A percentile compares a stretch with the other conserved stretches of the same genome.
Conservation (phyloP, 2,888 invertebrate genomes). For the Bhutanitis thaidina region DNA sequence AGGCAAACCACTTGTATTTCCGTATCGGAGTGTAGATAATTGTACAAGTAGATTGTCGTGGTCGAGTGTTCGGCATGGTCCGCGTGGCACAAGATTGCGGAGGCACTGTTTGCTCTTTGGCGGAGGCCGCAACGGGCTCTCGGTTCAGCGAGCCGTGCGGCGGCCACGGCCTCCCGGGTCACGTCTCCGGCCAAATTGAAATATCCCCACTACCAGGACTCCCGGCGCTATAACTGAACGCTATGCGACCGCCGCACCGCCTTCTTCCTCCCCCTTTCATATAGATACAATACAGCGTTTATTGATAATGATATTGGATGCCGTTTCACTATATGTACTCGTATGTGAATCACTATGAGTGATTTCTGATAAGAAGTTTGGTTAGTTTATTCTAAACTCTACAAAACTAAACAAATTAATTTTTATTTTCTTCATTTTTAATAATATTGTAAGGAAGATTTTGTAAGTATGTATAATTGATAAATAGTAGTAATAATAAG, state of each 20-base stretch:
- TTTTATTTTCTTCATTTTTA: too few relatives aligned
- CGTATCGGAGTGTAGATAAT: conserved; percentile 54
- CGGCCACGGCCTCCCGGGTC: conserved; percentile 72
- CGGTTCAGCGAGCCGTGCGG: conserved; percentile 76
- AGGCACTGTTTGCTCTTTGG: conserved; percentile 79
- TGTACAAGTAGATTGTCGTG: conserved; percentile 67
- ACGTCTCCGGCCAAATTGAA: conserved; percentile 77
- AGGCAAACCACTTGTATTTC: conserved; percentile 20
- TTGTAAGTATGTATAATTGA: too few relatives aligned
- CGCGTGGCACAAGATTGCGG: conserved; percentile 76
- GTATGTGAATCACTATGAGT: too few relatives aligned
- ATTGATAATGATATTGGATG: conserved; percentile 20
- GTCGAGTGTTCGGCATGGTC: conserved; percentile 72
- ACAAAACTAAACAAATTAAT: too few relatives aligned
- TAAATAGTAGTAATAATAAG: too few relatives aligned
- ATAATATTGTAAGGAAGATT: too few relatives aligned
- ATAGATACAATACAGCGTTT: conserved; percentile 29
- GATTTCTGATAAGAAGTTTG: too few relatives aligned
- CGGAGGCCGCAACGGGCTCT: conserved; percentile 69
- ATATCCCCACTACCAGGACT: conserved; percentile 64
- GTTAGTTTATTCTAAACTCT: too few relatives aligned
- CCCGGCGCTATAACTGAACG: conserved; percentile 44
- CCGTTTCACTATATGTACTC: neutral
- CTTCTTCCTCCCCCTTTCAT: conserved; percentile 28
- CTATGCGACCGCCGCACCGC: conserved; percentile 28